Evolutionary conservation across 2,888 invertebrate species (phyloP), one percentile per base, ranked within the genome.

Genomic region (Sipha maydis): DNA sequence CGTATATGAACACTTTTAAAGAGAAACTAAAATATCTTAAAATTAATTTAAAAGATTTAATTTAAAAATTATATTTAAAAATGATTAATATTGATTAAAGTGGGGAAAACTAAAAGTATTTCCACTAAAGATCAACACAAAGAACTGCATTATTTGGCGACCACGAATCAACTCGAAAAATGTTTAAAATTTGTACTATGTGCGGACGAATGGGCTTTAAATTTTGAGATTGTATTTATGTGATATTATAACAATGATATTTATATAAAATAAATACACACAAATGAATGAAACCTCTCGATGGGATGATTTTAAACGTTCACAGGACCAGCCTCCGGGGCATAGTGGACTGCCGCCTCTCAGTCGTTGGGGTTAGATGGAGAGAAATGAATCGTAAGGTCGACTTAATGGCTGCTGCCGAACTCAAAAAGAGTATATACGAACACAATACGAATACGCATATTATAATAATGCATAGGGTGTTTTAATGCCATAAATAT

Each of bases 401-500:
- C 85, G 85, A 69, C 69, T 77, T 78, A 78, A 78, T 34, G 85
- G 69, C 48, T 14, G 73, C 48, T n/a, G 73, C 21, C 83, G 83
- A 61, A 28, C 34, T 19, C 28, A 78, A 67, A 48, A 76, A 84
- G 38, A n/a, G 34, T 56, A n/a, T 83, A 11, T 4, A 56, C 34
- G 34, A 34, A 34, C n/a, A 61, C 11, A 19, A 38, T 41, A 77
- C 25, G 54, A 54, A 54, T 8, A 54, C 77, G 54, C 77, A 25
- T 61, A 61, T 71, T 31, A 71, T 73, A 38, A 48, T 25, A 21
- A 56, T 56, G 1, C 19, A 75, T 54, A 11, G 77, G 77, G 85
- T 85, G 85, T 85, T 85, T 48, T 77, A 85, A 69, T 69, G 48
- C 34, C 85, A 85, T 85, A 54, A 85, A 78, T 85, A 85, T 85